Evolutionary conservation across 2,888 invertebrate genomes (phyloP).

Genomic region (Meganola albula): DNA sequence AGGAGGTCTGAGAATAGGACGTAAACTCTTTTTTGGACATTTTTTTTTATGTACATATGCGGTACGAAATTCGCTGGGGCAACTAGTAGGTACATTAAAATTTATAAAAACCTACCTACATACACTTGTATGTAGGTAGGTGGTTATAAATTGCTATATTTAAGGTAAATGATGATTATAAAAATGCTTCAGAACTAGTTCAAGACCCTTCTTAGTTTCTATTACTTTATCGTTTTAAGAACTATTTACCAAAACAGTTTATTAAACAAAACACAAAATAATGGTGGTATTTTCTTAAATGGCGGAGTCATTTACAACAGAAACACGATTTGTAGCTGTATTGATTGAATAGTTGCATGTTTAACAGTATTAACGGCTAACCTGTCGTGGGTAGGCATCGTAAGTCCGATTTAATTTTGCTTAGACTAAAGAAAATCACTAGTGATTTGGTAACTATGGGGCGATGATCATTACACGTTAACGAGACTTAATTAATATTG

Average conservation of each 20-base stretch:
- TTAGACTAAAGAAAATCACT: constrained; percentile 44
- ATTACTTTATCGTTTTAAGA: constrained; percentile 1
- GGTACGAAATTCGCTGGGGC: too few relatives aligned
- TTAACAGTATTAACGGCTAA: constrained; percentile 47
- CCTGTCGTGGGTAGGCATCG: constrained; percentile 46
- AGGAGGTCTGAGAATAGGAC: too few relatives aligned
- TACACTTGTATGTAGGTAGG: too few relatives aligned
- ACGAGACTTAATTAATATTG: constrained; percentile 29
- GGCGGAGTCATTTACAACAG: constrained; percentile 29
- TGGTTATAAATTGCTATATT: too few relatives aligned
- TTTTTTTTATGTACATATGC: too few relatives aligned
- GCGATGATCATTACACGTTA: constrained; percentile 39
- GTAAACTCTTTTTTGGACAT: too few relatives aligned
- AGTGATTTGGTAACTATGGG: constrained; percentile 39
- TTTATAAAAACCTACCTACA: too few relatives aligned
- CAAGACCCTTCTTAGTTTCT: too few relatives aligned
- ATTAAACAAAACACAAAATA: constrained; percentile 30
- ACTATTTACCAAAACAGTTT: constrained; percentile 16
- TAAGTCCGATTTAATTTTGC: constrained; percentile 58
- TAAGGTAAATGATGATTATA: too few relatives aligned
- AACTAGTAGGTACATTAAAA: too few relatives aligned
- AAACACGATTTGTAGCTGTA: constrained; percentile 31
- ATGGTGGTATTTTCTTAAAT: constrained; percentile 27
- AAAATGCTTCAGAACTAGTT: too few relatives aligned
- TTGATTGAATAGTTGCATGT: constrained; percentile 68